A percentile compares a stretch with the other conserved stretches of the same genome.
Evolutionary conservation across 2,113 vertebrate genomes (phyloP).

Genomic region (Riparia riparia): DNA sequence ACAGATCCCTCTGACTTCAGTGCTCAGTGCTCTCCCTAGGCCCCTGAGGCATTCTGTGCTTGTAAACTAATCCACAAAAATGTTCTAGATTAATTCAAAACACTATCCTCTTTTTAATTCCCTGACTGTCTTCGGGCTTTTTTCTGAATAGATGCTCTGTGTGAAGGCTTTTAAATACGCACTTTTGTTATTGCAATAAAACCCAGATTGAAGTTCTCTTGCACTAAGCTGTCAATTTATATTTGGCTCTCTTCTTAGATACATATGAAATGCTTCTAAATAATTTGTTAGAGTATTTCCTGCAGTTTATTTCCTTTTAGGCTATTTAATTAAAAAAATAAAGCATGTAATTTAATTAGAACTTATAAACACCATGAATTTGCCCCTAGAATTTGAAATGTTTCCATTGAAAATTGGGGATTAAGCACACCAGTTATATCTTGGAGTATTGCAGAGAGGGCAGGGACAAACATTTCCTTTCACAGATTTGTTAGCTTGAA

Average conservation of each 20-base stretch:
- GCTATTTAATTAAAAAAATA: constrained; percentile 32
- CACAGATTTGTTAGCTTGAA: not conserved
- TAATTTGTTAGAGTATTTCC: constrained; percentile 17
- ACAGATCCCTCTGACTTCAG: constrained; percentile 65
- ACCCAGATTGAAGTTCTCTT: constrained; percentile 57
- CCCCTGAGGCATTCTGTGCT: constrained; percentile 63
- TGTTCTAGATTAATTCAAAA: constrained; percentile 73
- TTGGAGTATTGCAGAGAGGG: not conserved
- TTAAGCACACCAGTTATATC: not conserved
- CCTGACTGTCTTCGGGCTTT: constrained; percentile 60
- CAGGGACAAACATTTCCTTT: not conserved
- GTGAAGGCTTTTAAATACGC: constrained; percentile 57
- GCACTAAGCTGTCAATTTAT: constrained; percentile 46
- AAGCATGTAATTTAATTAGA: constrained; percentile 43
- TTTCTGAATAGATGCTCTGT: constrained; percentile 70
- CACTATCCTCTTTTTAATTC: constrained; percentile 71
- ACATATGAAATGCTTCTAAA: constrained; percentile 40
- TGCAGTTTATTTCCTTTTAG: constrained; percentile 24
- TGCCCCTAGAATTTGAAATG: not conserved
- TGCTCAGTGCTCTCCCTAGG: constrained; percentile 14
- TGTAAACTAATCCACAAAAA: constrained; percentile 73
- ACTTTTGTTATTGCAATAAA: constrained; percentile 71
- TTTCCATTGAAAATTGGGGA: not conserved
- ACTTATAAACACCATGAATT: not conserved
- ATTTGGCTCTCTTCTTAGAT: constrained; percentile 47